A percentile compares a stretch with the other conserved stretches of the same genome.
Conservation (phyloP, 2,113 vertebrate species). For the Lepisosteus oculatus region DNA sequence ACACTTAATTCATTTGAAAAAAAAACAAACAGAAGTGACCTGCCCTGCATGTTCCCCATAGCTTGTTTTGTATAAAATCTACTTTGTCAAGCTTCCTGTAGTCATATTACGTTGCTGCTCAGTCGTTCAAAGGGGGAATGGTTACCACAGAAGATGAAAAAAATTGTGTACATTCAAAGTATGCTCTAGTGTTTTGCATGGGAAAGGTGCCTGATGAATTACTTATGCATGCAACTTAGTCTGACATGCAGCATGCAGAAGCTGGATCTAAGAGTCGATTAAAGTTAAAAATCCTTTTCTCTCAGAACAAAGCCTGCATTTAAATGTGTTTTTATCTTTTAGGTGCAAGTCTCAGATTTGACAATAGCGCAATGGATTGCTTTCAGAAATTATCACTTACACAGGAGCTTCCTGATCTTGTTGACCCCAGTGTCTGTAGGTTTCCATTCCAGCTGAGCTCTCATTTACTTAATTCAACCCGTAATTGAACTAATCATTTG, state of each 20-base stretch:
- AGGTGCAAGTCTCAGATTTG: neutral
- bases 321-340: neutral
- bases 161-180: neutral
- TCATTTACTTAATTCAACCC: no score
- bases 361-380: neutral
- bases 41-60: neutral
- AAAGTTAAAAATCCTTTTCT: slow-evolving; percentile 1
- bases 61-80: neutral
- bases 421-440: no score
- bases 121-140: neutral
- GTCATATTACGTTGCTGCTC: neutral
- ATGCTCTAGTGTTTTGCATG: slow-evolving; percentile 2
- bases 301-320: neutral
- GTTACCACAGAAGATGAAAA: neutral
- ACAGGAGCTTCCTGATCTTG: no score
- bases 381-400: no score
- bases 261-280: slow-evolving; percentile 1
- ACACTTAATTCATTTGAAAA: no score
- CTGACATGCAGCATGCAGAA: neutral
- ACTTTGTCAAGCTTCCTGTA: neutral
- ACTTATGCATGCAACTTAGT: neutral
- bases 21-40: slow-evolving; percentile 29
- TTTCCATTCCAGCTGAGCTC: no score
- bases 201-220: slow-evolving; percentile 8
- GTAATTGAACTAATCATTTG: no score